These are phyloP conservation scores for Caracal caracal DNA, from an alignment of 2,113 vertebrate genomes.

Conservation along the genomic window DNA sequence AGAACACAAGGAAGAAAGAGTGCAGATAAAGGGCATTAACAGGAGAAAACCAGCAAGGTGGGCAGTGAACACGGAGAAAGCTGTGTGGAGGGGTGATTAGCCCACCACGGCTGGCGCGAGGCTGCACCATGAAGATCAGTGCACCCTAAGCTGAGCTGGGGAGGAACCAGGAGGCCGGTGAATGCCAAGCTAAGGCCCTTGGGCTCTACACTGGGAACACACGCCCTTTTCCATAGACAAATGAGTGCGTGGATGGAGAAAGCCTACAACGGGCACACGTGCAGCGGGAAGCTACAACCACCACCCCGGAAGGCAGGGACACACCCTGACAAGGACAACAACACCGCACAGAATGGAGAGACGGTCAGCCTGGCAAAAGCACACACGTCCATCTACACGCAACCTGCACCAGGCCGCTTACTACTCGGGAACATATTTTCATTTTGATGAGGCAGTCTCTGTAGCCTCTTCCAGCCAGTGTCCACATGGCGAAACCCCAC, in stretches of 20 bases:
- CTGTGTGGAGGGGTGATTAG: rapidly evolving
- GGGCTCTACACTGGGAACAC: rapidly evolving
- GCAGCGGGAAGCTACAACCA: background rate
- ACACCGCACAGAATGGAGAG: too few relatives aligned
- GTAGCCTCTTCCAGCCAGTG: background rate
- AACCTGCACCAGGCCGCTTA: background rate
- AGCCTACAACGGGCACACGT: rapidly evolving
- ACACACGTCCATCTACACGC: background rate
- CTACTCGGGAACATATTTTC: background rate
- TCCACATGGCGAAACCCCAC: background rate
- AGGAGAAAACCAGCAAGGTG: background rate
- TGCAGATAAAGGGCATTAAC: too few relatives aligned
- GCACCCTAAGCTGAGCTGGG: too few relatives aligned
- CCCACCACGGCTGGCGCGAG: background rate
- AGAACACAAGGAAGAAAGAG: background rate
- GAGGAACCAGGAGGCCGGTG: background rate
- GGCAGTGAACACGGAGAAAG: background rate
- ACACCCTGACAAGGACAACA: background rate
- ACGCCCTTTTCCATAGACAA: background rate
- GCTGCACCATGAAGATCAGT: background rate
- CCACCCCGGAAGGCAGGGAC: background rate
- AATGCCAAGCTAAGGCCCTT: background rate
- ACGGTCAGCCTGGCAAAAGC: background rate
- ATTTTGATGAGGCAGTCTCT: background rate
- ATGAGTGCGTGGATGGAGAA: background rate